A percentile compares a stretch with the other conserved stretches of the same genome.
phyloP scores from a whole-genome alignment of 1,140 invertebrate species.

The Leucophenga varia region DNA sequence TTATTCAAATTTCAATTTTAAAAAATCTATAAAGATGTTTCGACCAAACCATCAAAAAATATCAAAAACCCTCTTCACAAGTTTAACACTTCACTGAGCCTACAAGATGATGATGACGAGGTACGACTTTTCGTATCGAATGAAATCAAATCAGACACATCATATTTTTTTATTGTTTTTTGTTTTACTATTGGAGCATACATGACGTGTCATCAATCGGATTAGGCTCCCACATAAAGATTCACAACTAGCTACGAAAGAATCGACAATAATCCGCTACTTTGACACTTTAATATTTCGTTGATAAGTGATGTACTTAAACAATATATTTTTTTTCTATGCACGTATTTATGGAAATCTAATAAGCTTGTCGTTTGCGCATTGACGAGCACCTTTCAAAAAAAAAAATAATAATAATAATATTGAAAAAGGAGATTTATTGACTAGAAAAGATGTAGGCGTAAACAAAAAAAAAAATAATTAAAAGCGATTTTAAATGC shows the following conservation, averaged over 20 bases:
- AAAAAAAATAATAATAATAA: conserved; percentile 2
- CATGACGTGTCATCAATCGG: conserved; percentile 50
- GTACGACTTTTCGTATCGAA: too few relatives aligned
- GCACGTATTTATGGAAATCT: conserved; percentile 11
- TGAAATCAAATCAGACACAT: too few relatives aligned
- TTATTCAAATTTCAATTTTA: too few relatives aligned
- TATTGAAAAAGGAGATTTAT: conserved; percentile 12
- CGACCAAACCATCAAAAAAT: too few relatives aligned
- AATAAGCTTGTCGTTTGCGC: conserved; percentile 51
- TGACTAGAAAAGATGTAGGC: conserved; percentile 31
- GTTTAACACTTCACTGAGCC: conserved; percentile 34
- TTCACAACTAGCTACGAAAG: conserved; percentile 16
- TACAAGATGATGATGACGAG: conserved; percentile 48
- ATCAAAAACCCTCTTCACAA: too few relatives aligned
- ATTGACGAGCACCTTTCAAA: neutral
- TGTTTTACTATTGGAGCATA: too few relatives aligned
- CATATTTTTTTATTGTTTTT: too few relatives aligned
- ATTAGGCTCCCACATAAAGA: conserved; percentile 44
- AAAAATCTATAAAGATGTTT: too few relatives aligned
- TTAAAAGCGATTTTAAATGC: conserved; percentile 46
- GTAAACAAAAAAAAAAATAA: conserved; percentile 51
- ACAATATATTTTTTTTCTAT: neutral
- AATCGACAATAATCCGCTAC: conserved; percentile 17
- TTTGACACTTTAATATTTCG: conserved; percentile 26
- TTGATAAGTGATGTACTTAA: conserved; percentile 16